Evolutionary conservation across 2,888 invertebrate genomes (phyloP), one percentile per base, ranked within the genome.

Genomic region (Tridacna crocea): DNA sequence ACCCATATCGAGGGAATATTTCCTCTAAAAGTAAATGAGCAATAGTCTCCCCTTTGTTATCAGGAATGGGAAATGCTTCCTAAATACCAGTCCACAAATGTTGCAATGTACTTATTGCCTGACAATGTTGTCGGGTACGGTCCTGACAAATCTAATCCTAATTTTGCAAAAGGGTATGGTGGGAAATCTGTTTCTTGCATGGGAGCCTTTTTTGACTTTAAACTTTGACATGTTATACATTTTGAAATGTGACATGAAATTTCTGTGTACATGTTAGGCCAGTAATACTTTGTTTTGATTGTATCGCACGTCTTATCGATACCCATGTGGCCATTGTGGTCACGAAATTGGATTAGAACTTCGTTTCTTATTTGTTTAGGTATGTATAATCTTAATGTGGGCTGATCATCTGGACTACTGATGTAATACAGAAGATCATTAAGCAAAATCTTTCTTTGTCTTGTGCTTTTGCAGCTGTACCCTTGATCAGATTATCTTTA

Each of bases 381-480:
- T 27, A 73, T 27, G 27, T 26, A 55, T 4, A 73, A n/a, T n/a
- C 73, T 19, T 17, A 83, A n/a, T n/a, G n/a, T n/a, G n/a, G n/a
- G n/a, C n/a, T n/a, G n/a, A n/a, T n/a, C n/a, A n/a, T n/a, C n/a
- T 46, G 77, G 15, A 26, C 83, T 75, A n/a, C 82, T 75, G 4
- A 84, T 55, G 58, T 79, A 82, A 78, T 87, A 84, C 4, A 87
- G 13, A 26, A 88, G 17, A 22, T 83, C 72, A 36, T 84, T 81
- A 8, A 84, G 47, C 79, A 10, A 0, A 87, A 24, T 63, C 66
- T 61, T 24, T 77, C 74, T 36, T 68, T 78, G 24, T 75, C 26
- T 17, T 72, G 4, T 12, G 24, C 2, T 55, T 74, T 76, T 12
- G 17, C 75, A 6, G 22, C 61, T 58, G 63, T 58, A 26, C 77